Conservation (phyloP, 2,888 invertebrate species). For the Caenorhabditis macrosperma region DNA sequence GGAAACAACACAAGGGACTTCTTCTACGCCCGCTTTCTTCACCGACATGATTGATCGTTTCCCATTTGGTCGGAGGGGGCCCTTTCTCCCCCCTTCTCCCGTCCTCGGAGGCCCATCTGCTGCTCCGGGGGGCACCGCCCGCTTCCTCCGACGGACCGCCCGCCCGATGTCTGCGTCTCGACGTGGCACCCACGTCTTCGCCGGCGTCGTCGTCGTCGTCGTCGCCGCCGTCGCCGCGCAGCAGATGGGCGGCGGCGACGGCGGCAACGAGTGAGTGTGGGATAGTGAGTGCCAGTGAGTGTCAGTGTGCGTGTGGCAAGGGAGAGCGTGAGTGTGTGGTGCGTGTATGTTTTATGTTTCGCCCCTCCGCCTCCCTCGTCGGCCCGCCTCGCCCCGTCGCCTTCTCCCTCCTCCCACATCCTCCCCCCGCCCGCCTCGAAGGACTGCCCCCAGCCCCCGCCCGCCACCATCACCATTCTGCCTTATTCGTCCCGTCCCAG, state of each 20-base stretch:
- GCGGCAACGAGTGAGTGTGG: conserved; percentile 13
- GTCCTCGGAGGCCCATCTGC: conserved; percentile 27
- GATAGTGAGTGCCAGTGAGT: conserved; percentile 13
- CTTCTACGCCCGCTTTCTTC: conserved; percentile 4
- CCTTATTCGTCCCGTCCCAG: neutral
- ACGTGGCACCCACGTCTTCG: conserved; percentile 22
- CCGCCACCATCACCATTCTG: conserved; percentile 13
- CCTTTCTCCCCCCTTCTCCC: no score
- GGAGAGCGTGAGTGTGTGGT: conserved; percentile 11
- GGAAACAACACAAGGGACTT: neutral
- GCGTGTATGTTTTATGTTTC: conserved; percentile 30
- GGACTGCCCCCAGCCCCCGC: no score
- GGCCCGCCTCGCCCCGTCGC: conserved; percentile 13
- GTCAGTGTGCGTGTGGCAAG: conserved; percentile 17
- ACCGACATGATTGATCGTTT: conserved; percentile 53
- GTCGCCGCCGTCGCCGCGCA: conserved; percentile 17
- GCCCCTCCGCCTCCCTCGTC: conserved; percentile 13
- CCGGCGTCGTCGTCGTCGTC: conserved; percentile 8
- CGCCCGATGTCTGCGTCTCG: conserved; percentile 11
- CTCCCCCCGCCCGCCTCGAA: no score
- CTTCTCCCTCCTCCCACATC: conserved; percentile 10
- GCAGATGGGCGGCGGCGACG: conserved; percentile 21
- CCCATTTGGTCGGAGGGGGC: conserved; percentile 43
- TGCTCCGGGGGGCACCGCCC: conserved; percentile 22
- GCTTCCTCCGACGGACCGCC: conserved; percentile 2